phyloP scores from a whole-genome alignment of 2,113 vertebrate species.

The Ancistrus triradiatus region DNA sequence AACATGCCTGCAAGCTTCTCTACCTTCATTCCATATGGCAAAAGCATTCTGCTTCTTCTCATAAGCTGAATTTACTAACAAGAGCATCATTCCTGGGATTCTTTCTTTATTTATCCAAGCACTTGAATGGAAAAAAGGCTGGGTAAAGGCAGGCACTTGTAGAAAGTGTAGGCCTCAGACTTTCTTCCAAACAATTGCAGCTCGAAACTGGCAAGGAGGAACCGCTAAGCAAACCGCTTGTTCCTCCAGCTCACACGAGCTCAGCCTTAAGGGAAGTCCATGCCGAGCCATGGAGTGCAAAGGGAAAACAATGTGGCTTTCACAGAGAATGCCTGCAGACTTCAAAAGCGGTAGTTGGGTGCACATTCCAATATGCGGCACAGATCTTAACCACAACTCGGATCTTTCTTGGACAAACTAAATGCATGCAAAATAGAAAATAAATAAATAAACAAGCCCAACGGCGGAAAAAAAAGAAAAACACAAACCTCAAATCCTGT shows the following conservation, averaged over 20 bases:
- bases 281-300: conserved; percentile 15
- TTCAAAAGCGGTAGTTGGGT: conserved; percentile 28
- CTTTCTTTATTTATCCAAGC: conserved; percentile 7
- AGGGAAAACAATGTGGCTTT: conserved; percentile 31
- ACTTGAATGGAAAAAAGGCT: conserved; percentile 34
- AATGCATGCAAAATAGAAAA: conserved; percentile 17
- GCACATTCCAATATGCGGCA: conserved; percentile 25
- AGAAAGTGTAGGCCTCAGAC: neutral
- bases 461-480: conserved; percentile 3
- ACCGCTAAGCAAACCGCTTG: conserved; percentile 15
- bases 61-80: conserved; percentile 13
- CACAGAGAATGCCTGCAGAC: conserved; percentile 16
- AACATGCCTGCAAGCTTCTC: conserved; percentile 13
- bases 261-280: neutral
- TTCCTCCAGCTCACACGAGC: conserved; percentile 6
- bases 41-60: conserved; percentile 4
- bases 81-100: neutral
- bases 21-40: conserved; percentile 10
- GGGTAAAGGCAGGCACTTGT: conserved; percentile 1
- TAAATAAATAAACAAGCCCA: conserved; percentile 21
- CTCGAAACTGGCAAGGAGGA: conserved; percentile 8
- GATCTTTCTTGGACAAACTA: conserved; percentile 36
- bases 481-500: conserved; percentile 36
- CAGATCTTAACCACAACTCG: conserved; percentile 37
- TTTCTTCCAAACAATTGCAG: conserved; percentile 19